A percentile compares a stretch with the other conserved stretches of the same genome.
Conservation (phyloP, 2,113 vertebrate genomes). For the Collichthys lucidus region DNA sequence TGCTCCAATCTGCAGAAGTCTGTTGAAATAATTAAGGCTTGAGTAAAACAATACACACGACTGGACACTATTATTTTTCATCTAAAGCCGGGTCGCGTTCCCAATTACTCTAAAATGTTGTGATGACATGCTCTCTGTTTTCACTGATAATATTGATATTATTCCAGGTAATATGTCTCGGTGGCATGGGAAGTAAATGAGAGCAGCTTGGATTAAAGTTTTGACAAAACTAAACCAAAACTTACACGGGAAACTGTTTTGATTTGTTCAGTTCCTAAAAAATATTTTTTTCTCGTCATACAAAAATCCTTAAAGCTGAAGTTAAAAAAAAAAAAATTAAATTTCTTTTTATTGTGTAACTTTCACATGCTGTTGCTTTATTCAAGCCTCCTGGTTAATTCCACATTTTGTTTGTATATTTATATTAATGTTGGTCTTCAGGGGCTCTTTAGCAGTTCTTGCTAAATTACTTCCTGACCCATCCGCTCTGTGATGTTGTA, state of each 20-base stretch:
- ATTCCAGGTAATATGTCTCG: constrained; percentile 67
- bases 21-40: constrained; percentile 69
- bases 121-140: constrained; percentile 76
- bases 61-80: constrained; percentile 59
- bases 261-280: not conserved
- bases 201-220: constrained; percentile 16
- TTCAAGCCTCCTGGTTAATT: not conserved
- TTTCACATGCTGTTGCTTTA: not conserved
- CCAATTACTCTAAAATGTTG: constrained; percentile 78
- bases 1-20: constrained; percentile 63
- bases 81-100: constrained; percentile 69
- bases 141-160: constrained; percentile 78
- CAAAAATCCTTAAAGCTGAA: not conserved
- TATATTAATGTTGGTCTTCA: not conserved
- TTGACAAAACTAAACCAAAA: constrained; percentile 1
- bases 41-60: constrained; percentile 62
- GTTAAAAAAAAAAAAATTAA: not conserved
- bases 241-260: not conserved
- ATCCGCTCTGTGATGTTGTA: constrained; percentile 59
- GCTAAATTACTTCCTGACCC: constrained; percentile 38
- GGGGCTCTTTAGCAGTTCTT: constrained; percentile 35
- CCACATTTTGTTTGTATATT: constrained; percentile 1
- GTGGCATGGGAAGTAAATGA: constrained; percentile 23
- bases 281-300: not conserved
- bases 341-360: not conserved